Base-by-base conservation (phyloP, 2,888 invertebrate genomes). In the Rhagophthalmus giganteus region DNA sequence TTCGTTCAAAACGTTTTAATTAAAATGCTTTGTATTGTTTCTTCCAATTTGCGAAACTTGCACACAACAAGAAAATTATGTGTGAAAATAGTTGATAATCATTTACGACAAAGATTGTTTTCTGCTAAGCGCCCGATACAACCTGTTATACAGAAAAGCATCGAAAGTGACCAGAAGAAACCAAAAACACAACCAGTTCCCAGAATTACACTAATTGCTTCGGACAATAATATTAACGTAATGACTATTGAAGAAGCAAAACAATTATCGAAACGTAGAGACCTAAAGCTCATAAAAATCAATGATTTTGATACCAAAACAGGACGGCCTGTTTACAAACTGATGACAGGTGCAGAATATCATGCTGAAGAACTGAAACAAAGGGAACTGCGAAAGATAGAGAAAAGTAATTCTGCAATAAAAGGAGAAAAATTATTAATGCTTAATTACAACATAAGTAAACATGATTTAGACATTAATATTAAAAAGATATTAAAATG, bases 211-310 rank as follows among this genome's bases (percentile, higher is more conserved):
- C 71, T 90, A 15, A 75, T 88, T 48, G 74, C 77, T 25, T 73
- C 79, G 20, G 61, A 66, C 35, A 75, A 83, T 61, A 73, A 78
- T 16, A 71, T 85, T 11, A 78, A 75, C 53, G 77, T 88, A 2
- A 79, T 81, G 1, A 81, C 85, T 14, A 57, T 89, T 14, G 84
- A 84, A 56, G 84, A 85, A 61, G 90, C 90, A 0, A 78, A 84
- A 60, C 87, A 79, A 68, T 63, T 90, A 50, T 85, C 89, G 0
- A 77, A 80, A 48, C 78, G 85, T 27, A 76, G 87, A 58, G 82
- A 86, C 38, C 74, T 90, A 54, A 85, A 85, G 67, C 74, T 91
- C 47, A 78, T 88, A 0, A 86, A 86, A 75, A 72, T 87, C 14
- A 71, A 83, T 54, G 86, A 89, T 70, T 70, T 79, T 2, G 85